These are phyloP conservation scores for fruit fly (Drosophila melanogaster) DNA, from an alignment of 1,140 invertebrate genomes.

Conservation along the genomic window DNA sequence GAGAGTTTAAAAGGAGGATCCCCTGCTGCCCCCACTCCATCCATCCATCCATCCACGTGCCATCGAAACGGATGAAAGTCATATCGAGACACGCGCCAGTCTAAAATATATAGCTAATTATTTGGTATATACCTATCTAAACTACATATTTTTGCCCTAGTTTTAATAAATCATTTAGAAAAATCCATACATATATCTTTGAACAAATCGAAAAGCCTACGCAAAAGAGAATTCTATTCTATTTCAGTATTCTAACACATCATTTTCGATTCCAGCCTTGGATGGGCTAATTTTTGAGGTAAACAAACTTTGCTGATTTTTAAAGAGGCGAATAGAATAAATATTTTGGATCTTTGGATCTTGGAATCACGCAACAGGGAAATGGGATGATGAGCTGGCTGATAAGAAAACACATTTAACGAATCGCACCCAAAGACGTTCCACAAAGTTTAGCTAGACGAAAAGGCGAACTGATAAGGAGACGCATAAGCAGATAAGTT, in stretches of 20 bases:
- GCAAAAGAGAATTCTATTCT: neutral
- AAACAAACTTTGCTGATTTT: constrained; percentile 23
- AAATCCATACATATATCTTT: constrained; percentile 1
- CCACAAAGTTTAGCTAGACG: constrained; percentile 28
- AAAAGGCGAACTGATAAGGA: constrained; percentile 37
- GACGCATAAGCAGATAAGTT: constrained; percentile 13
- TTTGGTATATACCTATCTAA: neutral
- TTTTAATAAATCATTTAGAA: constrained; percentile 27
- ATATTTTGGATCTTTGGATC: constrained; percentile 26
- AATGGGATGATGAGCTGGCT: constrained; percentile 29
- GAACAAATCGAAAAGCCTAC: constrained; percentile 3
- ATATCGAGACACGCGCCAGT: constrained; percentile 14
- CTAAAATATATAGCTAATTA: constrained; percentile 10
- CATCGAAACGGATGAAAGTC: constrained; percentile 3
- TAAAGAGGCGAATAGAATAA: neutral
- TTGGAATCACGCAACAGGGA: constrained; percentile 36
- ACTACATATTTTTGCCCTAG: neutral
- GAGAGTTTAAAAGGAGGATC: neutral
- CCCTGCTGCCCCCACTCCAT: neutral
- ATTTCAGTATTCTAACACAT: neutral
- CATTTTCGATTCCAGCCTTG: neutral
- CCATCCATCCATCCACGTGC: constrained; percentile 14
- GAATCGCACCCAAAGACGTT: constrained; percentile 5
- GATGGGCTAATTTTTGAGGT: neutral
- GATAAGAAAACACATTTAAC: constrained; percentile 18